These are phyloP conservation scores for Sebastes paucispinis DNA, from an alignment of 2,797 vertebrate species.

Conservation along the genomic window DNA sequence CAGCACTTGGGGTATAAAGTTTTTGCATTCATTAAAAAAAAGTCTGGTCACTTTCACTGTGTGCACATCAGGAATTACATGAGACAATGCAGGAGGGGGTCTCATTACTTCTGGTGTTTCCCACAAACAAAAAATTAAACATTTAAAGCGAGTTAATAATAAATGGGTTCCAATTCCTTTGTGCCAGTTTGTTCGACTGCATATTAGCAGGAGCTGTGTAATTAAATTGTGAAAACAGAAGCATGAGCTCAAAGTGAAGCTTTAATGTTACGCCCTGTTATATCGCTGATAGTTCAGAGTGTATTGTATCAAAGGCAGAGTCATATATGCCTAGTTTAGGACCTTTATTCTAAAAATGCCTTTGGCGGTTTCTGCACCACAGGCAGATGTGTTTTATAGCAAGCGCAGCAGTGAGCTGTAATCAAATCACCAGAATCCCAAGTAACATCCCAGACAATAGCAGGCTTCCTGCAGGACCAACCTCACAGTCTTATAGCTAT, in stretches of 20 bases:
- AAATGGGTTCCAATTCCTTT: neutral
- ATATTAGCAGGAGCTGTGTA: neutral
- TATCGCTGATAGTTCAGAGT: neutral
- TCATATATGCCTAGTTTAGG: neutral
- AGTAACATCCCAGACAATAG: slow-evolving; percentile 50
- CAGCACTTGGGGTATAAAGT: neutral
- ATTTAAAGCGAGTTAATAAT: neutral
- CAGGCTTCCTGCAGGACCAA: slow-evolving; percentile 9
- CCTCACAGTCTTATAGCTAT: neutral
- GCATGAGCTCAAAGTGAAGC: neutral
- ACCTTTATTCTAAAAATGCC: slow-evolving; percentile 27
- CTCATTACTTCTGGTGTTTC: neutral
- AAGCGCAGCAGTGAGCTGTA: slow-evolving; percentile 37
- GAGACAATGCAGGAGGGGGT: neutral
- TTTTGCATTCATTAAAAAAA: neutral
- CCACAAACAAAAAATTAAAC: neutral
- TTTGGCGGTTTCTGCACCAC: slow-evolving; percentile 33
- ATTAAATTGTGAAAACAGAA: neutral
- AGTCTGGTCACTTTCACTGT: neutral
- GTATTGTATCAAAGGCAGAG: slow-evolving; percentile 5
- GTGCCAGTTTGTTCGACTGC: neutral
- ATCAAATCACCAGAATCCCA: slow-evolving; percentile 44
- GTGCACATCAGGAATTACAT: neutral
- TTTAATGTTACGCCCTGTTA: neutral
- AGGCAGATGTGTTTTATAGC: slow-evolving; percentile 50